Conservation (phyloP, 2,797 vertebrate species). For the Champsocephalus esox region DNA sequence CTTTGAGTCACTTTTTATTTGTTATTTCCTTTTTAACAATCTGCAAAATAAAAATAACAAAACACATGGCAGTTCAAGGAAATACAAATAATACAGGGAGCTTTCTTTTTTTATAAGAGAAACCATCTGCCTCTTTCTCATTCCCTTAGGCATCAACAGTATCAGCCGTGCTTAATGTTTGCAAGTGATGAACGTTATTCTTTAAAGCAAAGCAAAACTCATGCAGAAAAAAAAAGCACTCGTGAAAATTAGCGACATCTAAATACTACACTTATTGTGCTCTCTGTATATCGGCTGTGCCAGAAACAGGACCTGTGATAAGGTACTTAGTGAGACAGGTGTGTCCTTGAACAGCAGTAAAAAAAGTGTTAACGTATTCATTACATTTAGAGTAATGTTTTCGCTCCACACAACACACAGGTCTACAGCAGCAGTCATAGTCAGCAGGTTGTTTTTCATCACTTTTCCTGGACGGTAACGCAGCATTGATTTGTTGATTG, state of each 20-base stretch:
- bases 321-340: constrained; percentile 1
- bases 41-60: constrained; percentile 47
- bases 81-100: constrained; percentile 55
- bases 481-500: neutral
- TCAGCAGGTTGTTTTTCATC: too few relatives aligned
- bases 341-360: neutral
- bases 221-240: constrained; percentile 27
- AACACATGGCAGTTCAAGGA: constrained; percentile 45
- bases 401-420: too few relatives aligned
- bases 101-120: too few relatives aligned
- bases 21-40: constrained; percentile 60
- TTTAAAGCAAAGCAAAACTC: constrained; percentile 14
- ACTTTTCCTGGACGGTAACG: neutral
- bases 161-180: neutral
- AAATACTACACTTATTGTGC: neutral
- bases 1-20: constrained; percentile 72
- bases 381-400: too few relatives aligned
- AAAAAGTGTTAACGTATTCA: neutral
- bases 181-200: neutral
- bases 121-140: neutral
- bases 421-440: too few relatives aligned
- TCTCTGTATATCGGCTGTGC: constrained; percentile 5
- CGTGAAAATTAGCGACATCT: constrained; percentile 16
- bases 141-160: constrained; percentile 12
- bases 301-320: neutral